phyloP scores from a whole-genome alignment of 2,888 invertebrate genomes.

The Polyommatus iphigenia region DNA sequence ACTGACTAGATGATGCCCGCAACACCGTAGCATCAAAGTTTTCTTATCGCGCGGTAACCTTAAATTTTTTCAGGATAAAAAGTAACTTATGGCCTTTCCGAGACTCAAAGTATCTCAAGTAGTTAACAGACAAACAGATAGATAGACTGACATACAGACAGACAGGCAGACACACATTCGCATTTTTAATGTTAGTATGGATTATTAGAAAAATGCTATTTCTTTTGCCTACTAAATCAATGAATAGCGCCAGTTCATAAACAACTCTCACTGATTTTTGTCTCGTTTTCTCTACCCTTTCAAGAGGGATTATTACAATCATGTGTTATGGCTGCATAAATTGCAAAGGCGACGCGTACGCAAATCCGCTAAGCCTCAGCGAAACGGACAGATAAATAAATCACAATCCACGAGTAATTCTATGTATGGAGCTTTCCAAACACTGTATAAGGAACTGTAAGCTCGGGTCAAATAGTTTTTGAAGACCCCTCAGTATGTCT shows the following conservation, averaged over 20 bases:
- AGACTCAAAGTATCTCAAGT: too few relatives aligned
- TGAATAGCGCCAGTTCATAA: background rate
- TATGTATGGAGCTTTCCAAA: constrained; percentile 26
- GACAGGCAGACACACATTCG: too few relatives aligned
- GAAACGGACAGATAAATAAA: constrained; percentile 23
- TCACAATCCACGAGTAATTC: constrained; percentile 24
- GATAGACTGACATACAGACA: too few relatives aligned
- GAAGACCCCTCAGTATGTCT: constrained; percentile 4
- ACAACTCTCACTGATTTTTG: constrained; percentile 18
- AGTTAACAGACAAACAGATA: too few relatives aligned
- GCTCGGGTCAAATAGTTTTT: constrained; percentile 2
- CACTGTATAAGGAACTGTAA: constrained; percentile 5
- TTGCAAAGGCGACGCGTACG: background rate
- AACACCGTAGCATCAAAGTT: too few relatives aligned
- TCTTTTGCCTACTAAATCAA: background rate
- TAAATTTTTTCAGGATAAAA: too few relatives aligned
- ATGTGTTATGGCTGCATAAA: constrained; percentile 25
- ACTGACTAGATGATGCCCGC: too few relatives aligned
- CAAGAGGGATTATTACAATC: constrained; percentile 20
- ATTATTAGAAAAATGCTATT: background rate
- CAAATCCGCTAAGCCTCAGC: constrained; percentile 28
- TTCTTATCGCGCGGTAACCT: too few relatives aligned
- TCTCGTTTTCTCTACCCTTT: constrained; percentile 20
- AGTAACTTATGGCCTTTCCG: too few relatives aligned
- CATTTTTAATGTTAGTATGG: background rate